Percentiles rank a stretch among this genome's conserved stretches.
phyloP scores from a whole-genome alignment of 2,888 invertebrate genomes.

The Eristalis arbustorum region DNA sequence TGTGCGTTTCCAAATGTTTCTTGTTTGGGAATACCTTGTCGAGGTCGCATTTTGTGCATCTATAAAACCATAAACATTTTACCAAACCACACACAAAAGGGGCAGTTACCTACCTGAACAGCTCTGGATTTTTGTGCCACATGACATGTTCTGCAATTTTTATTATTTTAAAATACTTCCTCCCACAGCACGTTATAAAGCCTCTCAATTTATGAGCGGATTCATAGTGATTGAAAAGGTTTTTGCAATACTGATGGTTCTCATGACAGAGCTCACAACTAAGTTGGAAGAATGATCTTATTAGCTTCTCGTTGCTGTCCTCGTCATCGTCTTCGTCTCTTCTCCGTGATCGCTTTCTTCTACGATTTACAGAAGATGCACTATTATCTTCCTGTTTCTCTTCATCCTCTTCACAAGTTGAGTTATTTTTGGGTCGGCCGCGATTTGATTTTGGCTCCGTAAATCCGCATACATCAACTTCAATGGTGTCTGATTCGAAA shows the following conservation, averaged over 20 bases:
- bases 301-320: slow-evolving; percentile 27
- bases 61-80: background rate
- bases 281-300: slow-evolving; percentile 36
- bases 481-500: background rate
- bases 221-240: slow-evolving; percentile 69
- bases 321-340: slow-evolving; percentile 10
- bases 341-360: background rate
- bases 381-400: background rate
- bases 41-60: slow-evolving; percentile 47
- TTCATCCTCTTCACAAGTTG: background rate
- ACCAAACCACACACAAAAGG: background rate
- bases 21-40: slow-evolving; percentile 64
- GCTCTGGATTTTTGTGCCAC: slow-evolving; percentile 71
- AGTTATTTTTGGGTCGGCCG: background rate
- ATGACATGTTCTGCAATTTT: slow-evolving; percentile 71
- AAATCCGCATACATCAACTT: background rate
- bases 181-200: slow-evolving; percentile 71
- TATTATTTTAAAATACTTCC: slow-evolving; percentile 64
- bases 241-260: slow-evolving; percentile 30
- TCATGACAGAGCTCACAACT: slow-evolving; percentile 68
- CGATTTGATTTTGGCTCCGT: background rate
- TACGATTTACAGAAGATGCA: background rate
- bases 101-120: slow-evolving; percentile 59
- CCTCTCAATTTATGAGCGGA: slow-evolving; percentile 67
- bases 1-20: slow-evolving; percentile 68